Base-by-base conservation (phyloP, 2,113 vertebrate genomes). In the Phaetusa simplex region DNA sequence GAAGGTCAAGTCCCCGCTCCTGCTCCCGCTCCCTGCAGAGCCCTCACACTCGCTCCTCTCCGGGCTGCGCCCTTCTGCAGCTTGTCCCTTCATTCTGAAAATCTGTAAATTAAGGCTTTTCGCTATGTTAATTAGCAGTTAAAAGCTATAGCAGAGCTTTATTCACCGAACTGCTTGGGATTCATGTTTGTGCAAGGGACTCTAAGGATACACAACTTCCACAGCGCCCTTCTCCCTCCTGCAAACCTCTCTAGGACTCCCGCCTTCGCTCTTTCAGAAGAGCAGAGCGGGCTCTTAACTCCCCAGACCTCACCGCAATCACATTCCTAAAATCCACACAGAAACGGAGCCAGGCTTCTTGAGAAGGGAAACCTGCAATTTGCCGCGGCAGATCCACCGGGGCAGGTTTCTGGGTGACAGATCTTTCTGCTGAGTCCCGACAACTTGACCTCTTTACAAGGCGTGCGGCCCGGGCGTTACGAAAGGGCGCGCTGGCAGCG, bases 341-440 rank as follows among this genome's bases (percentile, higher is more conserved):
- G 83, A 58, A 91, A 55, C 2, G 27, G 27, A 70, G 34, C 49
- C 70, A 87, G 88, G 82, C 29, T 84, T 40, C 82, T 62, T 32
- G 38, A 0, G 0, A 81, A 86, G 78, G 64, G 76, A 86, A 69
- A 72, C 58, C 52, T 49, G 45, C 67, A 69, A 26, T 86, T 84
- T 77, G n/a, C 79, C 52, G 55, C 4, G 10, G 84, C 45, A 70
- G 87, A 90, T 94, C 40, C 59, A 38, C 86, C 69, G 50, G 78
- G 71, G 85, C n/a, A 47, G 67, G 91, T 91, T 96, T 95, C 59
- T 82, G 69, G 83, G 73, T 91, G 94, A 64, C 65, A 55, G 82
- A 62, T 47, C 65, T 50, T 45, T 52, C 36, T 27, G 22, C n/a
- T 0, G 8, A 84, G 69, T 4, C n/a, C 58, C 20, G 78, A 56